Base-by-base conservation (phyloP, 1,140 invertebrate species). In the Lordiphosa mommai region DNA sequence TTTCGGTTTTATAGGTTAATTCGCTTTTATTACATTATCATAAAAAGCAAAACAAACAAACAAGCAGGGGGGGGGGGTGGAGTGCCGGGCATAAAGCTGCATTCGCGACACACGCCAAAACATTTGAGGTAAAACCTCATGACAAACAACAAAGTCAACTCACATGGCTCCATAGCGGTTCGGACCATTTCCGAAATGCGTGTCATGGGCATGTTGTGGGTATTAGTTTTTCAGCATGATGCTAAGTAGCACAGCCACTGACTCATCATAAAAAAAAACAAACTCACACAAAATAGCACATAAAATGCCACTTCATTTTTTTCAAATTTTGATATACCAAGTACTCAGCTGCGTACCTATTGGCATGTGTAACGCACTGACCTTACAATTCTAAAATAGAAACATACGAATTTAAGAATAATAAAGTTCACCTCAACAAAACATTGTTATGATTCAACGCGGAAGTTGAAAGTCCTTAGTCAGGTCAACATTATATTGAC, bases 1-100 rank as follows among this genome's bases (percentile, higher is more conserved):
- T 86, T 76, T 60, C 41, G 44, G 61, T 86, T 86, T 86, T 86
- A 86, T 86, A 76, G 82, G 82, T 86, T 86, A 86, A 86, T 86
- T 86, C 70, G 61, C 71, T 86, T 86, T 86, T 86, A 86, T 86
- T 74, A 86, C 82, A 76, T 82, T 76, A 86, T 82, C 80, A 80
- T 86, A 86, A 86, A 86, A 80, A 74, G 61, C 59, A 59, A 70
- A 61, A 38, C 9, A 37, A 36, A 33, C 33, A 48, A 46, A 50
- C 27, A 50, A 33, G 20, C 17, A 20, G 17, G 4, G 6, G 17
- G 2, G 1, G 17, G 4, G 20, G 20, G 20, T 6, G 20, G 20
- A 23, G 4, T 5, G 20, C 20, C 20, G 20, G 6, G 20, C 36
- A 49, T 12, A 38, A 64, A 32, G 40, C 27, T n/a, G 40, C 40